Conservation (phyloP, 2,797 vertebrate species). For the Sebastes steindachneri region DNA sequence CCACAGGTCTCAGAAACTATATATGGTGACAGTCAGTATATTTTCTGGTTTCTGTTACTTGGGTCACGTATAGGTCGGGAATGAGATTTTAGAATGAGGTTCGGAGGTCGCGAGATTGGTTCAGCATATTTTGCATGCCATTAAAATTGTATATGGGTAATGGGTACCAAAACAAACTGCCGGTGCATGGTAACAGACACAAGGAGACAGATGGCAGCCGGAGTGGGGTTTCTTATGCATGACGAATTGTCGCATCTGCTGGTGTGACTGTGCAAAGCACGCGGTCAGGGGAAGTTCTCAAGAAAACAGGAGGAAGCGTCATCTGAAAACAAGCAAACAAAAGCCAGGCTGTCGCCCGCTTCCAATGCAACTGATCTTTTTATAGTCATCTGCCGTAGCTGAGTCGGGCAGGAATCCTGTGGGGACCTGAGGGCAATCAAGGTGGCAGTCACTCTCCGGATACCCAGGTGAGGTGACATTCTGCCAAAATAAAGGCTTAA, state of each 20-base stretch:
- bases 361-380: constrained; percentile 43
- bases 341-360: constrained; percentile 46
- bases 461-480: constrained; percentile 62
- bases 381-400: constrained; percentile 1
- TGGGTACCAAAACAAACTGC: constrained; percentile 66
- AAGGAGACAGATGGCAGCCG: constrained; percentile 76
- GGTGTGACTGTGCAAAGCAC: constrained; percentile 57
- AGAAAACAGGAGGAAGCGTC: constrained; percentile 55
- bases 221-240: constrained; percentile 79
- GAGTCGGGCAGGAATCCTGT: constrained; percentile 21
- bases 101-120: constrained; percentile 49
- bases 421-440: constrained; percentile 50
- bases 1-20: constrained; percentile 33
- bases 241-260: constrained; percentile 76
- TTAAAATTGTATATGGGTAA: constrained; percentile 61
- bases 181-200: constrained; percentile 61
- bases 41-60: constrained; percentile 68
- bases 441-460: constrained; percentile 42
- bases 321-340: constrained; percentile 61
- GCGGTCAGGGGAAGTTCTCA: constrained; percentile 58
- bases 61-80: constrained; percentile 55
- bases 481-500: constrained; percentile 63
- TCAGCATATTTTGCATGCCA: constrained; percentile 62
- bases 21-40: constrained; percentile 47
- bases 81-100: constrained; percentile 51